Evolutionary conservation across 2,113 vertebrate genomes (phyloP).

Genomic region (Gymnobelideus leadbeateri): DNA sequence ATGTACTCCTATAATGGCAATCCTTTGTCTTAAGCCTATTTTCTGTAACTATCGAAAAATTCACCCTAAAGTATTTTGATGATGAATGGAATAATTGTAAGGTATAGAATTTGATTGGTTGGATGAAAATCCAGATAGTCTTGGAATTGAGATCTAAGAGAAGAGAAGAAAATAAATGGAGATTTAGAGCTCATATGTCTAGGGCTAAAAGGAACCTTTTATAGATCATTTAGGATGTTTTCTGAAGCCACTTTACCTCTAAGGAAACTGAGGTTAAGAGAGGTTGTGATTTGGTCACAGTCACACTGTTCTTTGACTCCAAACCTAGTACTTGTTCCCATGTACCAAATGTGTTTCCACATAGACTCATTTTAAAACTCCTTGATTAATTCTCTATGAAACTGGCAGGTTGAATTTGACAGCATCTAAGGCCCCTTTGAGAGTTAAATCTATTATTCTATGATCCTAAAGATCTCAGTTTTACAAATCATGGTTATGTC

Average conservation of each 20-base stretch:
- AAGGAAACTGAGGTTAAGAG: not conserved
- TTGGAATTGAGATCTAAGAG: constrained; percentile 41
- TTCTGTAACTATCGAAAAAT: constrained; percentile 71
- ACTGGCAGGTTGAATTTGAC: too few relatives aligned
- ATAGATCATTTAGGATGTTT: not conserved
- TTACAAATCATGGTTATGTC: not conserved
- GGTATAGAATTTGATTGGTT: constrained; percentile 66
- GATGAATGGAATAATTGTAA: constrained; percentile 43
- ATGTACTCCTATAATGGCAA: constrained; percentile 76
- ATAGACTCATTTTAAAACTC: constrained; percentile 20
- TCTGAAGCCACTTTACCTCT: too few relatives aligned
- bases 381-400: not conserved
- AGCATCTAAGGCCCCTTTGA: not conserved
- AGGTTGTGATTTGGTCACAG: not conserved
- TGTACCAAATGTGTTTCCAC: not conserved
- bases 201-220: not conserved
- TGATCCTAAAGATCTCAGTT: not conserved
- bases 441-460: not conserved
- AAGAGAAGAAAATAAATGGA: constrained; percentile 50
- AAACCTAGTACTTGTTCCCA: not conserved
- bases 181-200: constrained; percentile 14
- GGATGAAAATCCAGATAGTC: constrained; percentile 50
- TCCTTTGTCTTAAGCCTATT: constrained; percentile 78
- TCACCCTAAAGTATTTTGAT: constrained; percentile 54
- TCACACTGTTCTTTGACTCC: not conserved